phyloP scores from a whole-genome alignment of 2,888 invertebrate species.

The Sussaba pulchella region DNA sequence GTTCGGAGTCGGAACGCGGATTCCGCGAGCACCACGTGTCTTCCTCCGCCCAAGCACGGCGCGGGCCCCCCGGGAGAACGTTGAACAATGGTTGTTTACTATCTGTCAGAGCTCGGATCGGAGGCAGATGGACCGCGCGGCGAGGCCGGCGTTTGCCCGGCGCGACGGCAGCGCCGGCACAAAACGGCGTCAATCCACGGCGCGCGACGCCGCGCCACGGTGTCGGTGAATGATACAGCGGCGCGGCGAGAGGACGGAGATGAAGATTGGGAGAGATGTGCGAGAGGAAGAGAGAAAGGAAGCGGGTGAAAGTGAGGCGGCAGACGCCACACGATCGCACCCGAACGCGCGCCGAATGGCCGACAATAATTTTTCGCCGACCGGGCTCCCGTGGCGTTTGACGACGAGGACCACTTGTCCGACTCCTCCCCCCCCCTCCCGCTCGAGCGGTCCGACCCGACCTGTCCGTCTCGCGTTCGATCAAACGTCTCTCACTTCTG shows the following conservation, averaged over 20 bases:
- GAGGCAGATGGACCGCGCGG: conserved; percentile 13
- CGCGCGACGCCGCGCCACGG: neutral
- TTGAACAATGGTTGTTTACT: conserved; percentile 76
- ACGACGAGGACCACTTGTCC: no score
- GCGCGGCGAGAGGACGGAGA: neutral
- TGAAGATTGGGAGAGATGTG: no score
- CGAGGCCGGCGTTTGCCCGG: conserved; percentile 39
- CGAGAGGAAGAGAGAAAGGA: conserved; percentile 40
- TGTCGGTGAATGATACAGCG: neutral
- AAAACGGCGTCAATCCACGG: neutral
- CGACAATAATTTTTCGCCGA: conserved; percentile 68
- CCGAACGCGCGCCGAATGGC: conserved; percentile 61
- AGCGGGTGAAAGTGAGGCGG: neutral
- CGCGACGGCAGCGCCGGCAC: conserved; percentile 10
- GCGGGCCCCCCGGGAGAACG: conserved; percentile 43
- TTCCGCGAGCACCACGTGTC: conserved; percentile 55
- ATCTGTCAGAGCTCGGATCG: conserved; percentile 73
- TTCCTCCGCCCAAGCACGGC: conserved; percentile 30
- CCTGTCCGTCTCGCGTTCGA: no score
- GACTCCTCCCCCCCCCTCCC: no score
- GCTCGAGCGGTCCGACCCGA: no score
- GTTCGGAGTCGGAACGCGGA: no score
- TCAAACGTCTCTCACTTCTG: no score
- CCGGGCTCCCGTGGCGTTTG: neutral
- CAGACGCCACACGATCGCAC: conserved; percentile 5